phyloP scores from a whole-genome alignment of 2,888 invertebrate genomes.

The Brachynemurus nebulosus region DNA sequence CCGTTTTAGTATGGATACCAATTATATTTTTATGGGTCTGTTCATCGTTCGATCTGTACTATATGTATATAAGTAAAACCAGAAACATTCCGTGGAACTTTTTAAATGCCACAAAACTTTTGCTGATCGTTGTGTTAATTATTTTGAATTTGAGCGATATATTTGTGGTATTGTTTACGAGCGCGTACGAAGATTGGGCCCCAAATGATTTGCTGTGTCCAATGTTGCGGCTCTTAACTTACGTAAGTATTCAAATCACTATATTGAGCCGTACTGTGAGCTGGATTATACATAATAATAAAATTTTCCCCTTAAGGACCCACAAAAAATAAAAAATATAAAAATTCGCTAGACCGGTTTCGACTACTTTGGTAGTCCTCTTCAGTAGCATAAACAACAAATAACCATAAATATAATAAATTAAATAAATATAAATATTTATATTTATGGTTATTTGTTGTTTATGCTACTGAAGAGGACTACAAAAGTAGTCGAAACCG shows the following conservation, averaged over 20 bases:
- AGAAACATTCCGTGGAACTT: constrained; percentile 66
- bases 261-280: too few relatives aligned
- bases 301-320: too few relatives aligned
- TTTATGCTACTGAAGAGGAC: too few relatives aligned
- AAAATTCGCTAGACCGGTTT: too few relatives aligned
- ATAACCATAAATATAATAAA: background rate
- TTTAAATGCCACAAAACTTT: constrained; percentile 54
- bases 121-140: constrained; percentile 47
- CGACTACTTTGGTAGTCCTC: too few relatives aligned
- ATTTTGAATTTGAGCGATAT: constrained; percentile 55
- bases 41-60: constrained; percentile 58
- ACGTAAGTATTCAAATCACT: too few relatives aligned
- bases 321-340: too few relatives aligned
- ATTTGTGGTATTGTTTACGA: constrained; percentile 37
- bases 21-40: constrained; percentile 72
- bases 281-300: too few relatives aligned
- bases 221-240: background rate
- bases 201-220: background rate
- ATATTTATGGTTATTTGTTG: too few relatives aligned
- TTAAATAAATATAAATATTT: background rate
- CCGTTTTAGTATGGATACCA: constrained; percentile 79
- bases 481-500: too few relatives aligned
- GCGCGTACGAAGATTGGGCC: background rate
- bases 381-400: too few relatives aligned
- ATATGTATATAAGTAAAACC: constrained; percentile 60